These are phyloP conservation scores for Alcedo quadribrachys DNA, from an alignment of 2,797 vertebrate genomes.

Conservation along the genomic window DNA sequence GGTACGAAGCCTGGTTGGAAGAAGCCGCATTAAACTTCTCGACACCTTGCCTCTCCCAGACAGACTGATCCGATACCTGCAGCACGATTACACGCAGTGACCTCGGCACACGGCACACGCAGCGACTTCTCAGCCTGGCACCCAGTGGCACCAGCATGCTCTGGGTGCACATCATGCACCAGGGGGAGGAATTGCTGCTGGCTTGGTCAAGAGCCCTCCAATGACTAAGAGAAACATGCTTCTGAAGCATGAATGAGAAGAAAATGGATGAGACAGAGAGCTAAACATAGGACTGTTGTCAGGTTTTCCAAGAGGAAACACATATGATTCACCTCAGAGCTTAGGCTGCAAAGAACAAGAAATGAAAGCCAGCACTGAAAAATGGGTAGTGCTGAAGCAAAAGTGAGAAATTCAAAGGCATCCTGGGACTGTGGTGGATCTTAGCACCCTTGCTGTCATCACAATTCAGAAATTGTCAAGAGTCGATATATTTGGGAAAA, in stretches of 20 bases:
- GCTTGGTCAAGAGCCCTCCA: background rate
- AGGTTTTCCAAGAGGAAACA: conserved; percentile 7
- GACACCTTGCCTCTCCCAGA: conserved; percentile 86
- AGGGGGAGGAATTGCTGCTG: background rate
- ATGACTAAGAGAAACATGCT: background rate
- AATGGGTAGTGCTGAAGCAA: background rate
- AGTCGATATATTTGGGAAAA: background rate
- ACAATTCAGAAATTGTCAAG: background rate
- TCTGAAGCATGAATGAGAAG: background rate
- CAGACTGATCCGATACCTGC: conserved; percentile 87
- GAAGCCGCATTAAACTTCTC: conserved; percentile 82
- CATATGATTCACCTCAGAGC: background rate
- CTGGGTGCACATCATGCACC: background rate
- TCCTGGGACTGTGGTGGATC: background rate
- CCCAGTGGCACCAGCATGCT: background rate
- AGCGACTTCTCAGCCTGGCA: background rate
- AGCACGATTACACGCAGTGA: conserved; percentile 73
- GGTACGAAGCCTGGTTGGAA: conserved; percentile 85
- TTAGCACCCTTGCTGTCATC: background rate
- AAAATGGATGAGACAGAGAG: background rate
- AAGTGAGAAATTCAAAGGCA: background rate
- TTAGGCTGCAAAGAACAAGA: background rate
- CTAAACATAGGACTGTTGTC: background rate
- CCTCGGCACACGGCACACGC: fast-evolving
- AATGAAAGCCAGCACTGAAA: background rate